phyloP scores from a whole-genome alignment of 2,888 invertebrate species.

The Allolobophora icterica region DNA sequence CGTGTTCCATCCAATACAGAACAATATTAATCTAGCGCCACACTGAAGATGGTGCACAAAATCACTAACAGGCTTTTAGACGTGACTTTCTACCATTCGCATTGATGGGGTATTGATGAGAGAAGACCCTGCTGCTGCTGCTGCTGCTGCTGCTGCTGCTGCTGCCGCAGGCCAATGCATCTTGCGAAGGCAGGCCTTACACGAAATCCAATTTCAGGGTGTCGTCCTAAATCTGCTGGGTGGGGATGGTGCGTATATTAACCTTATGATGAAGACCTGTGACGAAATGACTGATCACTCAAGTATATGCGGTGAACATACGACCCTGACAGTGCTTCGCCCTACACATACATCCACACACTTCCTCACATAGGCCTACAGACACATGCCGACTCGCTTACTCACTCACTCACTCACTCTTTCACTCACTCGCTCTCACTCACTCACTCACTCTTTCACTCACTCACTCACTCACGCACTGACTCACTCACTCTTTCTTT shows the following conservation, averaged over 20 bases:
- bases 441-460: too few relatives aligned
- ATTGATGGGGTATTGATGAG: conserved; percentile 6
- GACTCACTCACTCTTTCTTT: too few relatives aligned
- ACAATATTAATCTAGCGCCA: not conserved
- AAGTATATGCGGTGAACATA: not conserved
- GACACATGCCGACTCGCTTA: too few relatives aligned
- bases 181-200: not conserved
- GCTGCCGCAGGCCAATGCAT: not conserved
- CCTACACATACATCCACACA: too few relatives aligned
- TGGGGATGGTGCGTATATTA: not conserved
- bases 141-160: not conserved
- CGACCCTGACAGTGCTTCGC: not conserved
- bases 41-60: not conserved
- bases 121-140: not conserved
- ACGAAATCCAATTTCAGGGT: conserved; percentile 17
- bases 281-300: not conserved
- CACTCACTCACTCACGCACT: too few relatives aligned
- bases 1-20: not conserved
- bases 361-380: too few relatives aligned
- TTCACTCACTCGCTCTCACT: too few relatives aligned
- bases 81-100: not conserved
- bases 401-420: too few relatives aligned
- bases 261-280: not conserved
- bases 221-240: not conserved
- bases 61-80: conserved; percentile 17